Evolutionary conservation across 1,140 invertebrate genomes (phyloP), one percentile per base, ranked within the genome.

Genomic region (Dreissena rostriformis): DNA sequence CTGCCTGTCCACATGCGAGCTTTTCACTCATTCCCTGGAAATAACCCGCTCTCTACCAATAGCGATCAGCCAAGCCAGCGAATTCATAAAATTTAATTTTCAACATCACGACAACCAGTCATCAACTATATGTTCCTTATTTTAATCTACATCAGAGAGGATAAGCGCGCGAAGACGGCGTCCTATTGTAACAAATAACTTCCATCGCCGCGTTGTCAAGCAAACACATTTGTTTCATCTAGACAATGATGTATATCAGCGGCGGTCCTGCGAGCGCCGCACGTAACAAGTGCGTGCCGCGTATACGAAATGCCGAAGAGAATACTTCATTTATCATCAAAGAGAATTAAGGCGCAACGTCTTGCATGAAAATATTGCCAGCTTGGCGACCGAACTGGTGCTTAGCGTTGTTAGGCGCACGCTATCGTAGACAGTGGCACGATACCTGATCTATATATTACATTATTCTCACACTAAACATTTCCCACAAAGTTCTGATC

Each of bases 31-130:
- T 75, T 57, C 80, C 24, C 65, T 55, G 80, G 61, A 75, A 75
- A 73, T 28, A 82, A n/a, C 52, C 63, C 63, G 67, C 61, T 75
- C 39, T 73, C 68, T 72, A 51, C 17, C 68, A 74, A 55, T 75
- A 61, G 71, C 80, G 80, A 82, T 82, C 80, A 65, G 72, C 80
- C 80, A 74, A 57, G 55, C 39, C 53, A 55, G 39, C 63, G 66
- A 67, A 22, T 82, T 75, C 73, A 68, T 57, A 82, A 70, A 73
- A 82, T 82, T 82, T 82, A 82, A 82, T 82, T 82, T 82, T 82
- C 80, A 75, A 29, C 75, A 72, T 82, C 80, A 82, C 80, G 80
- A 67, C 74, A 82, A 75, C 49, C 67, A 75, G 71, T 39, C 39
- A 39, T 39, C 39, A 39, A 39, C 39, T 75, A 75, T 74, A 73